Conservation (phyloP, 2,797 vertebrate species). For the Lacerta agilis region DNA sequence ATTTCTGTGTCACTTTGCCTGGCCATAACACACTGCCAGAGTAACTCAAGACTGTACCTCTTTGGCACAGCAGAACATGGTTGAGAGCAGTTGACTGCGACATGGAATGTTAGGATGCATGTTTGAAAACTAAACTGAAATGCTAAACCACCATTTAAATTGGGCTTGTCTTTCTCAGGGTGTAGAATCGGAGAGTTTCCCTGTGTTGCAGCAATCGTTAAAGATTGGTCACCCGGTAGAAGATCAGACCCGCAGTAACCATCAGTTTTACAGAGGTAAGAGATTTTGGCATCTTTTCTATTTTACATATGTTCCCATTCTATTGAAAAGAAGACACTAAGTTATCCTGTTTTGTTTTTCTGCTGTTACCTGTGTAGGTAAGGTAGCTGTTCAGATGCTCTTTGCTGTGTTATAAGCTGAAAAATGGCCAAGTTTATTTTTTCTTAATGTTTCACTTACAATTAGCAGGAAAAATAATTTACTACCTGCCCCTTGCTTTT, state of each 20-base stretch:
- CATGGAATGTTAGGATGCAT: too few relatives aligned
- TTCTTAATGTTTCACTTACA: background rate
- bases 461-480: constrained; percentile 6
- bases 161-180: constrained; percentile 77
- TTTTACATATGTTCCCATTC: background rate
- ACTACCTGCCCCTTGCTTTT: constrained; percentile 11
- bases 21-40: too few relatives aligned
- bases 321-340: background rate
- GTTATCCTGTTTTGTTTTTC: background rate
- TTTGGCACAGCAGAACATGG: too few relatives aligned
- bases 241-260: constrained; percentile 80
- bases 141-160: background rate
- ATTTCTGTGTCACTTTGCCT: too few relatives aligned
- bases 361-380: background rate
- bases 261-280: constrained; percentile 88
- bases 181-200: constrained; percentile 87
- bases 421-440: background rate
- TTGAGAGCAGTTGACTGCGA: too few relatives aligned
- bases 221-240: constrained; percentile 82
- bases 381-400: background rate
- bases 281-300: background rate
- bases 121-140: background rate
- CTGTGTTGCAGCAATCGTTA: constrained; percentile 85
- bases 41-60: too few relatives aligned
- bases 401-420: background rate